These are phyloP conservation scores for Macaca mulatta DNA, from an alignment of 2,113 vertebrate genomes.

Conservation along the genomic window DNA sequence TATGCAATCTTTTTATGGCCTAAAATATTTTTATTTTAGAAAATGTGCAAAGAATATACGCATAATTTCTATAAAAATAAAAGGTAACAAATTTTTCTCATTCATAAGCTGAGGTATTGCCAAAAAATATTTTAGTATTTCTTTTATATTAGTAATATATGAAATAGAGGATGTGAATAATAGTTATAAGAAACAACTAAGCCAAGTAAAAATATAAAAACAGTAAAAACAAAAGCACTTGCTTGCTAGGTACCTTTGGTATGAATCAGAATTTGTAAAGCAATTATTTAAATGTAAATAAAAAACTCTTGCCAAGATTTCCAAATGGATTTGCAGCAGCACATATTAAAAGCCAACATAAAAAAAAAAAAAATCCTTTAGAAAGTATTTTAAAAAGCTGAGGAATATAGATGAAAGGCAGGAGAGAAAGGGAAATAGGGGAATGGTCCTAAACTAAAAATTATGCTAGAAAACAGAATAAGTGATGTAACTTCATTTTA, in stretches of 20 bases:
- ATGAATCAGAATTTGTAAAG: neutral
- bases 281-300: constrained; percentile 48
- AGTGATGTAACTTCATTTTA: neutral
- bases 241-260: constrained; percentile 44
- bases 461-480: neutral
- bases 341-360: neutral
- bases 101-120: constrained; percentile 9
- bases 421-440: neutral
- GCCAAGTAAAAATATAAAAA: neutral
- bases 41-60: neutral
- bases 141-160: neutral
- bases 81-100: neutral
- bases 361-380: neutral
- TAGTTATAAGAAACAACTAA: neutral
- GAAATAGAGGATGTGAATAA: neutral
- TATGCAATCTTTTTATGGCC: neutral
- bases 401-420: neutral
- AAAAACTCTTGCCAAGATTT: neutral
- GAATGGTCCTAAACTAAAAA: neutral
- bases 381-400: neutral
- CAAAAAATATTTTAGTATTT: constrained; percentile 21
- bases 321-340: constrained; percentile 16
- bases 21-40: neutral
- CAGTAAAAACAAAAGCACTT: neutral
- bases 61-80: constrained; percentile 9